Conservation (phyloP, 92 coral and sea anemone species). For the Phenganax stokvisi region DNA sequence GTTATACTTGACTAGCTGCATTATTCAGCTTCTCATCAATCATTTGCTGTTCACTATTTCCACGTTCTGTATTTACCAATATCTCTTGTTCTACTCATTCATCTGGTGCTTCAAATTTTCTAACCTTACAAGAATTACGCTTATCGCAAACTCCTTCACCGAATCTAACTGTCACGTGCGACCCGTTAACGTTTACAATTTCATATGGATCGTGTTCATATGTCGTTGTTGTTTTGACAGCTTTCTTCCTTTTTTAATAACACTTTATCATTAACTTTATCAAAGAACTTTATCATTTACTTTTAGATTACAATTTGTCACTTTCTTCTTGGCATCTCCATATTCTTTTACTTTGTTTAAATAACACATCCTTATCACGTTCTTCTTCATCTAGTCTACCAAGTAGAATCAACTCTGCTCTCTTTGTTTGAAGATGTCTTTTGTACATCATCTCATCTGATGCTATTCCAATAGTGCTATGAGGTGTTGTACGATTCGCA, state of each 20-base stretch:
- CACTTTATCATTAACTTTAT: constrained; percentile 2
- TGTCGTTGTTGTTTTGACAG: neutral
- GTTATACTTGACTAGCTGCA: neutral
- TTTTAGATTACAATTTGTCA: neutral
- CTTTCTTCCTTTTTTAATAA: neutral
- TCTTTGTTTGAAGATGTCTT: too few species aligned
- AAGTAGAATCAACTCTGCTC: neutral
- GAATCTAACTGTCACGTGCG: neutral
- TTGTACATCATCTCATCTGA: too few species aligned
- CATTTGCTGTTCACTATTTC: too few species aligned
- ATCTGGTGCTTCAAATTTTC: too few species aligned
- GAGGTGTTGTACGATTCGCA: too few species aligned
- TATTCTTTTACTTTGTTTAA: neutral
- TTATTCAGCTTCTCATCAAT: neutral
- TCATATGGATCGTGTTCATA: constrained; percentile 10
- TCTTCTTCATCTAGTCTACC: neutral
- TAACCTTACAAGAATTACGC: neutral
- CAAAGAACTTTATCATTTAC: neutral
- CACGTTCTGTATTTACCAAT: too few species aligned
- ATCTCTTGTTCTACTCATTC: too few species aligned
- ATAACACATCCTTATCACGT: neutral
- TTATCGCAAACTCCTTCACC: neutral
- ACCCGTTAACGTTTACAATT: neutral
- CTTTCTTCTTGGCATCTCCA: neutral
- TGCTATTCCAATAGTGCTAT: too few species aligned